Base-by-base conservation (phyloP, 1,140 invertebrate species). In the Danaus melanippus region DNA sequence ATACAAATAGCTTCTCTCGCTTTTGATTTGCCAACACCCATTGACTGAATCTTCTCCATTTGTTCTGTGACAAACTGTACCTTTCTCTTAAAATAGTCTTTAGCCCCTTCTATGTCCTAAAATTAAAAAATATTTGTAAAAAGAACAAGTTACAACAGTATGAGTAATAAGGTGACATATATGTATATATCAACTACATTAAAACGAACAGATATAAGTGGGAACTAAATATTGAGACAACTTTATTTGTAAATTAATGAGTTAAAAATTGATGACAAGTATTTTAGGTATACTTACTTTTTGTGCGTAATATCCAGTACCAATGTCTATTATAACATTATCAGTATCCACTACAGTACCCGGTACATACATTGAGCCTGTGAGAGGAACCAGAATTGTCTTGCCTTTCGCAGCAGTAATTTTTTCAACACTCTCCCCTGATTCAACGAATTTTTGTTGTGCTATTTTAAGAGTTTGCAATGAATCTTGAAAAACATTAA, bases 281-380 rank as follows among this genome's bases (percentile, higher is more conserved):
- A 32, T 10, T 50, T 40, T 40, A 53, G 40, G 21, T 48, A n/a
- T 42, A 74, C 79, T 76, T 60, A 94, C 93, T 89, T 97, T 96
- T 83, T 97, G 93, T n/a, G 94, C 93, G 88, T 94, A 98, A 83
- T 98, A 98, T 64, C 96, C 96, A 56, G 97, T 98, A 46, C 97
- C 97, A 79, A 98, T 93, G 83, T 98, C 96, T 56, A 98, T 93
- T 9, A 98, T 86, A 15, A 98, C 95, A 81, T 93, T 93, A 53
- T 94, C 90, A 10, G 93, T 90, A 78, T 97, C 92, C 58, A 90
- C 89, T 47, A 98, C 88, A 71, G 91, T 91, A 9, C 97, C 97
- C 60, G 95, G 93, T 12, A 98, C 96, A 88, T 98, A 98, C 93
- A 98, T 97, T 69, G 96, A 97, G 59, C 94, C 93, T 42, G 96